Conservation (phyloP, 2,888 invertebrate genomes). For the Pachydiplax longipennis region DNA sequence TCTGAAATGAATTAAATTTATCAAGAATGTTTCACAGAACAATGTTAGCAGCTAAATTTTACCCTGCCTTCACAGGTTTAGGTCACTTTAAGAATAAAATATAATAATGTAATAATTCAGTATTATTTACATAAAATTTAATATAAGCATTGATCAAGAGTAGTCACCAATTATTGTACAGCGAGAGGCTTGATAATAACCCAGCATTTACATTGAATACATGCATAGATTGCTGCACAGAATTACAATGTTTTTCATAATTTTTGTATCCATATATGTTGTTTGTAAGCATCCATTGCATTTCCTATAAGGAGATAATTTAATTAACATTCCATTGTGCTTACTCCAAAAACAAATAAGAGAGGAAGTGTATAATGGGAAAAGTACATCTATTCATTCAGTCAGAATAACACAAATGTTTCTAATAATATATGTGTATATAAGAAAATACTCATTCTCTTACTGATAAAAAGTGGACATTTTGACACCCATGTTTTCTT, state of each 20-base stretch:
- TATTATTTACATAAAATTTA: conserved; percentile 26
- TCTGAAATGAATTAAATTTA: too few relatives aligned
- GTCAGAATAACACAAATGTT: conserved; percentile 19
- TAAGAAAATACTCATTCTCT: conserved; percentile 42
- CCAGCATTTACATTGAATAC: conserved; percentile 41
- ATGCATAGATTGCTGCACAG: conserved; percentile 42
- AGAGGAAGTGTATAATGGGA: conserved; percentile 32
- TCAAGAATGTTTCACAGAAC: too few relatives aligned
- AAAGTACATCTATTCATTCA: conserved; percentile 34
- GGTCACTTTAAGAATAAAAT: too few relatives aligned
- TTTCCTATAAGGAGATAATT: conserved; percentile 8
- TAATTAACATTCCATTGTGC: not conserved
- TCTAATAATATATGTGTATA: conserved; percentile 32
- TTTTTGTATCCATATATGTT: conserved; percentile 31
- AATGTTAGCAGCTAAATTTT: too few relatives aligned
- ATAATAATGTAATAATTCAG: not conserved
- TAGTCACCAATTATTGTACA: conserved; percentile 33
- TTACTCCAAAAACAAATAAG: conserved; percentile 21
- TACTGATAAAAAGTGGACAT: conserved; percentile 35
- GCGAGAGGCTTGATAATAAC: conserved; percentile 28
- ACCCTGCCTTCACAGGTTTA: too few relatives aligned
- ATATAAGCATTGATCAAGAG: conserved; percentile 42
- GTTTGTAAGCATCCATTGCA: conserved; percentile 33
- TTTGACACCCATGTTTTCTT: conserved; percentile 33
- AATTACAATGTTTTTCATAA: conserved; percentile 35